Conservation (phyloP, 2,797 vertebrate species). For the Lophura swinhoii region DNA sequence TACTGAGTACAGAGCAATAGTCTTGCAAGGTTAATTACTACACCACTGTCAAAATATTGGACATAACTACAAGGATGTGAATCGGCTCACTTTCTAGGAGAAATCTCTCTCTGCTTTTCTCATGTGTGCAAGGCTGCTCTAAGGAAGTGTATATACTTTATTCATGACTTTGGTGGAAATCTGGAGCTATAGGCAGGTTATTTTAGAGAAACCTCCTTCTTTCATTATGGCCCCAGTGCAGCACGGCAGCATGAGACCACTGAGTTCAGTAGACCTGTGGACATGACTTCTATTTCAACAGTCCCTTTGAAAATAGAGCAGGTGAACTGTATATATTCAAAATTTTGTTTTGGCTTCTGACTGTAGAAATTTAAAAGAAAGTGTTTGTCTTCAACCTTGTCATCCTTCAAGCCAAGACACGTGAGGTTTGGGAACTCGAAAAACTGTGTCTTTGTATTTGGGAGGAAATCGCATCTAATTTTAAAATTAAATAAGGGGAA, state of each 20-base stretch:
- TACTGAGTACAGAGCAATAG: constrained; percentile 48
- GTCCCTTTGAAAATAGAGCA: constrained; percentile 8
- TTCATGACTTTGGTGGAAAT: constrained; percentile 22
- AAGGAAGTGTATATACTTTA: not conserved
- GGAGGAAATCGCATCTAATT: constrained; percentile 8
- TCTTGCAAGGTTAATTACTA: constrained; percentile 70
- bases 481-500: not conserved
- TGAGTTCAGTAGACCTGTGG: not conserved
- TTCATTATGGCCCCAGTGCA: not conserved
- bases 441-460: constrained; percentile 5
- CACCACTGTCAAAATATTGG: constrained; percentile 73
- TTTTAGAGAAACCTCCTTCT: not conserved
- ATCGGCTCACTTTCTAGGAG: constrained; percentile 3
- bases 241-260: fast-evolving
- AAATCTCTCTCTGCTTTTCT: not conserved
- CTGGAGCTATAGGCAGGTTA: not conserved
- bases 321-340: not conserved
- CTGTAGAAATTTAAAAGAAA: not conserved
- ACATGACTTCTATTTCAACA: not conserved
- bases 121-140: not conserved
- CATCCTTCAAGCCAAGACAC: not conserved
- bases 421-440: not conserved
- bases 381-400: not conserved
- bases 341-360: constrained; percentile 18
- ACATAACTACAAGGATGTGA: constrained; percentile 52